phyloP scores from a whole-genome alignment of 2,113 vertebrate species.

The Lethenteron camtschaticum region DNA sequence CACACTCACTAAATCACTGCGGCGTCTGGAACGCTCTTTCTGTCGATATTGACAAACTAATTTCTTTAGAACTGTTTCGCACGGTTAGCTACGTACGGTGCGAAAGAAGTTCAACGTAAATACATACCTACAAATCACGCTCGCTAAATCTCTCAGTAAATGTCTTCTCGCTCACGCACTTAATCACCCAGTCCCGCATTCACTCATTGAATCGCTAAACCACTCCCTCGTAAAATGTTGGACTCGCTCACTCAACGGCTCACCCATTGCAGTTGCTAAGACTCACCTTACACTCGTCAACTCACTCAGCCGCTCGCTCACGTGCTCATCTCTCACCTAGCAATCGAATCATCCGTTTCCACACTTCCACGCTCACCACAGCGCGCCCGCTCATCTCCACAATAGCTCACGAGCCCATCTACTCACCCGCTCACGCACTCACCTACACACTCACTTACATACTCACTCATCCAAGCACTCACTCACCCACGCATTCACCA shows the following conservation, averaged over 20 bases:
- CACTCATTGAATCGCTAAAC: background rate
- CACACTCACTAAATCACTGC: too few species aligned
- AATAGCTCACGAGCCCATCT: background rate
- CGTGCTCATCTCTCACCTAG: background rate
- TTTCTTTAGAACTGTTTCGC: too few species aligned
- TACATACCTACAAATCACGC: too few species aligned
- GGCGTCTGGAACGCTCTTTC: too few species aligned
- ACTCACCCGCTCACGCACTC: background rate
- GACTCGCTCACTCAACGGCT: background rate
- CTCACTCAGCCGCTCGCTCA: background rate
- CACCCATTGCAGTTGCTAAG: too few species aligned
- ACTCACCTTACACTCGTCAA: background rate
- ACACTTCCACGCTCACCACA: background rate
- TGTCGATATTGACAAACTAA: too few species aligned
- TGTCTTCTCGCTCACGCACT: background rate
- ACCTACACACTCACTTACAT: background rate
- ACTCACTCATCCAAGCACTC: background rate
- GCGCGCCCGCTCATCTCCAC: background rate
- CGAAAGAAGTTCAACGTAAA: too few species aligned
- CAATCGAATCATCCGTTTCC: background rate
- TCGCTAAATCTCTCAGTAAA: too few species aligned
- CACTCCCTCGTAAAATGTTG: background rate
- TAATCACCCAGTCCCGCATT: background rate
- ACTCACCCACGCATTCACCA: too few species aligned
- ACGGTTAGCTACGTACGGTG: too few species aligned